phyloP scores from a whole-genome alignment of 1,140 invertebrate genomes.

The fruit fly (Drosophila melanogaster) region Release_6_plus_ISO1_MT NT_033777.3:7972001-7972500 shows the following conservation, averaged over 20 bases:
- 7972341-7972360: slow-evolving; percentile 20
- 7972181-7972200: not conserved
- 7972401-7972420: slow-evolving; percentile 57
- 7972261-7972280: slow-evolving; percentile 8
- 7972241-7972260: slow-evolving; percentile 17
- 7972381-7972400: slow-evolving; percentile 78
- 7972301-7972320: slow-evolving; percentile 68
- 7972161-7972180: no score
- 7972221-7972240: not conserved
- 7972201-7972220: not conserved
- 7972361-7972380: slow-evolving; percentile 65
- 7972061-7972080: no score
- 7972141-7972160: no score
- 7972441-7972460: not conserved
- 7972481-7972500: not conserved
- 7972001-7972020: no score
- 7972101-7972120: no score
- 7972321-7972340: slow-evolving; percentile 66
- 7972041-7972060: no score
- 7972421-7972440: slow-evolving; percentile 33
- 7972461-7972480: not conserved
- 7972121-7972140: no score
- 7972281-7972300: not conserved
- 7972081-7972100: no score
- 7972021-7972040: no score